Conservation (phyloP, 2,797 vertebrate species). For the Enteromius mattozi region DNA sequence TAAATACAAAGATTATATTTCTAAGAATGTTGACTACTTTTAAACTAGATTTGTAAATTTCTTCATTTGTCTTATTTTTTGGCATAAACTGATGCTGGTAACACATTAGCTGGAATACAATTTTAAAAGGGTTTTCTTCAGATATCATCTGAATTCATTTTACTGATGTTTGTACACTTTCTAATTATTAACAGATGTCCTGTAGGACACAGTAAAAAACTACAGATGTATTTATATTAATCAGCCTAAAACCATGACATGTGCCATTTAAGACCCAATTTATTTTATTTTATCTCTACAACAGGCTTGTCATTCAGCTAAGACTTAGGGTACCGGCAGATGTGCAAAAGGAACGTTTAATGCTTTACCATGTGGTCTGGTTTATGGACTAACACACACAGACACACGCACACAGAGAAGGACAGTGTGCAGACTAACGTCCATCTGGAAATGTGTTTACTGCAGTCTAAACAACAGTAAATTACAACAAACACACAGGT, state of each 20-base stretch:
- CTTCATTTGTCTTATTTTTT: not conserved
- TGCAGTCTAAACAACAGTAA: conserved; percentile 46
- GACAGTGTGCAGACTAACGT: conserved; percentile 29
- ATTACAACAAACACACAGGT: conserved; percentile 53
- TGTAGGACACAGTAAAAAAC: conserved; percentile 2
- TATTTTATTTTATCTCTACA: conserved; percentile 5
- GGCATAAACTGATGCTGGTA: not conserved
- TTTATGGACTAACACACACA: conserved; percentile 29
- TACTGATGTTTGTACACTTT: conserved; percentile 3
- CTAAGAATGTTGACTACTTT: not conserved
- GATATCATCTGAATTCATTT: not conserved
- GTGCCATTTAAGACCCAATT: not conserved
- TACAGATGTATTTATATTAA: not conserved
- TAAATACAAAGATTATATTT: not conserved
- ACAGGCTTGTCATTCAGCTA: conserved; percentile 13
- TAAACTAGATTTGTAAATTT: not conserved
- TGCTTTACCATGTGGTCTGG: conserved; percentile 37
- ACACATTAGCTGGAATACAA: not conserved
- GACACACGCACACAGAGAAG: conserved; percentile 10
- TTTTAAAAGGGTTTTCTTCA: not conserved
- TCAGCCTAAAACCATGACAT: conserved; percentile 5
- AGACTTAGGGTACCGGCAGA: not conserved
- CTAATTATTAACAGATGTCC: not conserved
- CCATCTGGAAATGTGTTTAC: conserved; percentile 54
- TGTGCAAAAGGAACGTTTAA: not conserved